A percentile compares a stretch with the other conserved stretches of the same genome.
Evolutionary conservation across 2,113 vertebrate genomes (phyloP).

Genomic region (Scalopus aquaticus): DNA sequence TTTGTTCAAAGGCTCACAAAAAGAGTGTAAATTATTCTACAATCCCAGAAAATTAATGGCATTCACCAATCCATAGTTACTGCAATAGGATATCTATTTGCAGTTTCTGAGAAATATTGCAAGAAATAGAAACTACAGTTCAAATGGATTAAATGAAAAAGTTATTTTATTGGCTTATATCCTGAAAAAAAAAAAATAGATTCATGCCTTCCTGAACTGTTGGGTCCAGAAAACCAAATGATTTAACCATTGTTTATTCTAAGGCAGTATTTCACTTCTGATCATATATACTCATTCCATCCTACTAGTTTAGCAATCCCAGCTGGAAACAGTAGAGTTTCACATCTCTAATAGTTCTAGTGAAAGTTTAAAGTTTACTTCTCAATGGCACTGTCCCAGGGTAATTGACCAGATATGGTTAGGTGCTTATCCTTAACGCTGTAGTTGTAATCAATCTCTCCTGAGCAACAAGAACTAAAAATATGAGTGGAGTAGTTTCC

Average conservation of each 20-base stretch:
- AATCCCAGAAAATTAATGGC: too few species aligned
- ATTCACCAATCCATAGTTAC: too few species aligned
- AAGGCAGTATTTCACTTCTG: background rate
- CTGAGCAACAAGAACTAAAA: background rate
- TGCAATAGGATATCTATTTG: too few species aligned
- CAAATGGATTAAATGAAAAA: too few species aligned
- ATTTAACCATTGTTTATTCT: background rate
- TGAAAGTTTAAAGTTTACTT: background rate
- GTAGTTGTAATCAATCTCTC: background rate
- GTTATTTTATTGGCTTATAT: background rate
- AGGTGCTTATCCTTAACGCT: background rate
- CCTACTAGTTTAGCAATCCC: background rate
- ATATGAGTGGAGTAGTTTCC: background rate
- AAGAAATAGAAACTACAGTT: too few species aligned
- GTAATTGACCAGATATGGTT: background rate
- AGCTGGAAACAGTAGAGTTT: background rate
- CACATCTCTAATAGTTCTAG: background rate
- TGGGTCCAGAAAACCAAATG: slow-evolving; percentile 13
- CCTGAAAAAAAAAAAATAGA: background rate
- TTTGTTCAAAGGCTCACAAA: background rate
- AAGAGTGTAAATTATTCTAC: too few species aligned
- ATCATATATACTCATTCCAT: background rate
- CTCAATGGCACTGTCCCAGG: background rate
- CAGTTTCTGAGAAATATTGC: too few species aligned
- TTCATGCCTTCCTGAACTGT: background rate